Base-by-base conservation (phyloP, 2,888 invertebrate species). In the Teleiodes luculella region DNA sequence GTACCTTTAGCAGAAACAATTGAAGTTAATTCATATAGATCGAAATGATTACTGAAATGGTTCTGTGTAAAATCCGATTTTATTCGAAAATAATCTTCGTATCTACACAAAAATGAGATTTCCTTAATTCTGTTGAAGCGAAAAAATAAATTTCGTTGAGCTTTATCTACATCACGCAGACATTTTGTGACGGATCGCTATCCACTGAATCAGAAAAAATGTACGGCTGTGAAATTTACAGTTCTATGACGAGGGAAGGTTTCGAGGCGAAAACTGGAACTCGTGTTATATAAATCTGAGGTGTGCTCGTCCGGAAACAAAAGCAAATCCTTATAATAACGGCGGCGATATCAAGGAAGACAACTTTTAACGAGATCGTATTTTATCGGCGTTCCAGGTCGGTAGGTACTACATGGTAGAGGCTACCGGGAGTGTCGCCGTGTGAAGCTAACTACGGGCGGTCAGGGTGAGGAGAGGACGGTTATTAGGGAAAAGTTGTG, bases 141-240 rank as follows among this genome's bases (percentile, higher is more conserved):
- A 39, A 39, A 10, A 6, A 48, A 11, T 48, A 20, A 36, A 24
- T 31, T 48, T 6, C 18, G 1, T 48, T 1, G 18, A 24, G 30
- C 18, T 20, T 18, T 30, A 51, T 28, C 41, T 31, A 16, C 8
- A 41, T 41, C 16, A 13, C 39, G 7, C 36, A 41, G 11, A 51
- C 30, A 39, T 39, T 41, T 41, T 31, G 39, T 39, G 33, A 18
- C 31, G 30, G 41, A 47, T 20, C 58, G 57, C 58, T 67, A 76
- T 68, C 70, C 73, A 73, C 64, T 73, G 74, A 65, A 63, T 62
- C 65, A 72, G 71, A 77, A 74, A 78, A 77, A 74, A 70, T 71
- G 67, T 66, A 65, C 65, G 65, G 52, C 59, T 49, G 61, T 59
- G 65, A 68, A 70, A 59, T 62, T 60, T 65, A 68, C 66, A 52